Percentiles rank a stretch among this genome's conserved stretches.
Evolutionary conservation across 2,888 invertebrate species (phyloP).

Genomic region (Tetragonisca angustula): DNA sequence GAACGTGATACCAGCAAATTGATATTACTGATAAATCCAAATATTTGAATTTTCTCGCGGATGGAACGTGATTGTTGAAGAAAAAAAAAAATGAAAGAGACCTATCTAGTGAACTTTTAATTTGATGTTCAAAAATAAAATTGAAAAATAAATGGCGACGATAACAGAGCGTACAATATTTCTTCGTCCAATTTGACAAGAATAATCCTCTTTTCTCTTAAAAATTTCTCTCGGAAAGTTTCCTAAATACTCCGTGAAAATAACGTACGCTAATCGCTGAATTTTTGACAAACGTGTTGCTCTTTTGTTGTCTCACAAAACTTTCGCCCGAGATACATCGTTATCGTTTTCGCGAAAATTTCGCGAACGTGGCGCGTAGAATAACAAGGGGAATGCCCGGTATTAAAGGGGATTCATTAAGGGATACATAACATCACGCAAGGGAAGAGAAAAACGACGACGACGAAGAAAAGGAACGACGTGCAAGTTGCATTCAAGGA

Average conservation of each 20-base stretch:
- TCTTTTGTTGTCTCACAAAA: not conserved
- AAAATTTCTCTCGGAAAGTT: not conserved
- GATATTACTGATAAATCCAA: no score
- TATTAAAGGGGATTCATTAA: conserved; percentile 24
- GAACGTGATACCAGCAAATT: no score
- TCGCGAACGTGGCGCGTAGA: not conserved
- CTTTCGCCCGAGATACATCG: not conserved
- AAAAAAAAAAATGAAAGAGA: no score
- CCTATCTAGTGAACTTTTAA: no score
- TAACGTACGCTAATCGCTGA: not conserved
- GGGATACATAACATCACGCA: conserved; percentile 4
- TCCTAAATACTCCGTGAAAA: no score
- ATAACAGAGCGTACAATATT: not conserved
- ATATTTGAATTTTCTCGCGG: no score
- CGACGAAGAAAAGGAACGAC: not conserved
- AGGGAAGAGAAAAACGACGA: not conserved
- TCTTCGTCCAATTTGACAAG: not conserved
- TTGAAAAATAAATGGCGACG: not conserved
- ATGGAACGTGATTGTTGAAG: no score
- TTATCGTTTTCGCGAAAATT: not conserved
- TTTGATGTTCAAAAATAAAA: no score
- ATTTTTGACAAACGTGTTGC: not conserved
- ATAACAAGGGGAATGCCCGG: not conserved
- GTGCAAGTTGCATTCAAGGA: conserved; percentile 15
- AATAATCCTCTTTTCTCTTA: not conserved